Evolutionary conservation across 2,888 invertebrate genomes (phyloP).

Genomic region (Ephialtes manifestator): DNA sequence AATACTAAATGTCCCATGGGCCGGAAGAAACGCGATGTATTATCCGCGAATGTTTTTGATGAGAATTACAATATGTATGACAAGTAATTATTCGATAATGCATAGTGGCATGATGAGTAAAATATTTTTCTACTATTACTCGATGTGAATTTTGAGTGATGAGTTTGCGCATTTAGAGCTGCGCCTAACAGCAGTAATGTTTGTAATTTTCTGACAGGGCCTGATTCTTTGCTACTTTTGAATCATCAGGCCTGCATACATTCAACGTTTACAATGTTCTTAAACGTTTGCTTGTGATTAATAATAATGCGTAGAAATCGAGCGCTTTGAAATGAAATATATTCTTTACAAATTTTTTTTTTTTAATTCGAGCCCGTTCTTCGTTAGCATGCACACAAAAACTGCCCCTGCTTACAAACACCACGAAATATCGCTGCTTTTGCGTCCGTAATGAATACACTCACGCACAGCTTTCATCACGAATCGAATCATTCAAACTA

Average conservation of each 20-base stretch:
- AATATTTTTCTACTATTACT: slow-evolving; percentile 26
- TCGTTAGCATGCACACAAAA: slow-evolving; percentile 42
- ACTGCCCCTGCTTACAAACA: slow-evolving; percentile 44
- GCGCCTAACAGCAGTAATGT: neutral
- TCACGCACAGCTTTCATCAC: slow-evolving; percentile 71
- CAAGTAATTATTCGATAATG: slow-evolving; percentile 16
- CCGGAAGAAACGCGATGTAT: slow-evolving; percentile 70
- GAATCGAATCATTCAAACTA: slow-evolving; percentile 72
- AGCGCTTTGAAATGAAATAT: neutral
- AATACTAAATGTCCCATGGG: slow-evolving; percentile 54
- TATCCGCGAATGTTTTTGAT: neutral
- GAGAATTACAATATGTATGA: neutral
- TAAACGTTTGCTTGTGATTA: neutral
- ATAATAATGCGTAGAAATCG: neutral
- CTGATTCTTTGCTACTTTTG: slow-evolving; percentile 27
- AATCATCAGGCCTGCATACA: slow-evolving; percentile 19
- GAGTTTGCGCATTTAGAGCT: slow-evolving; percentile 33
- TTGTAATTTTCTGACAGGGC: neutral
- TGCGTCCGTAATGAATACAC: slow-evolving; percentile 48
- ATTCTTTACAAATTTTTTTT: neutral
- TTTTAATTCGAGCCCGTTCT: neutral
- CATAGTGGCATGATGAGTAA: slow-evolving; percentile 56
- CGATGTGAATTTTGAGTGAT: neutral
- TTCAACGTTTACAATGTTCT: slow-evolving; percentile 12
- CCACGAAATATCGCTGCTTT: slow-evolving; percentile 53